Base-by-base conservation (phyloP, 2,113 vertebrate genomes). In the Anseranas semipalmata region DNA sequence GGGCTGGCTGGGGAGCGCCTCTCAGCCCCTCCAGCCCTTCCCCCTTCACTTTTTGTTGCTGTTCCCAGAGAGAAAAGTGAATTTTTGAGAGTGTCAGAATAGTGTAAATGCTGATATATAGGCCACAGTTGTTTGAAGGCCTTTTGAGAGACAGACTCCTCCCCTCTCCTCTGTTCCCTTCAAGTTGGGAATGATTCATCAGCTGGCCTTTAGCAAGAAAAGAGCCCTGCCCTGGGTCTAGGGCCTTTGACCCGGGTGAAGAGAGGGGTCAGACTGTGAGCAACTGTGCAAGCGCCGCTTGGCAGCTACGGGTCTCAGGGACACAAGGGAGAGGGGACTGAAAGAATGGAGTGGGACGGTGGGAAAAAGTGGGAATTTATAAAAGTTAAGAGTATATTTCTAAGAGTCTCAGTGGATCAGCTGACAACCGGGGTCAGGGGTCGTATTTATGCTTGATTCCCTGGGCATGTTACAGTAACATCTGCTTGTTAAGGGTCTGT, bases 391-490 rank as follows among this genome's bases (percentile, higher is more conserved):
- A 99, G 98, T 99, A 98, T 98, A 99, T 99, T 99, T 99, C 99
- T 99, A 99, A 99, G 98, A 98, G 97, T 97, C 98, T 98, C 97
- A 96, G 98, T 86, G 96, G 98, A 99, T 99, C 99, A 99, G 99
- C 99, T 99, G 99, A 99, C 99, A 99, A 90, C 91, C 6, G 9
- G 83, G 99, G 99, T 99, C 99, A 99, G 93, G 97, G 99, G 99
- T 98, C 97, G 59, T 99, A 98, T 99, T 99, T 99, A 98, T 98
- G 97, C 98, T 98, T 97, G 98, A 99, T 98, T 99, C 99, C 98
- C 98, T 98, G 98, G 97, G 97, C 98, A 98, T 97, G 98, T 99
- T 99, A 99, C 99, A 99, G 99, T 99, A 99, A 99, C 99, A 99
- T 99, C 99, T 99, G 98, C 98, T 98, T 99, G 98, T 99, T 98